A percentile compares a stretch with the other conserved stretches of the same genome.
Conservation (phyloP, 2,113 vertebrate species). For the Natator depressus region DNA sequence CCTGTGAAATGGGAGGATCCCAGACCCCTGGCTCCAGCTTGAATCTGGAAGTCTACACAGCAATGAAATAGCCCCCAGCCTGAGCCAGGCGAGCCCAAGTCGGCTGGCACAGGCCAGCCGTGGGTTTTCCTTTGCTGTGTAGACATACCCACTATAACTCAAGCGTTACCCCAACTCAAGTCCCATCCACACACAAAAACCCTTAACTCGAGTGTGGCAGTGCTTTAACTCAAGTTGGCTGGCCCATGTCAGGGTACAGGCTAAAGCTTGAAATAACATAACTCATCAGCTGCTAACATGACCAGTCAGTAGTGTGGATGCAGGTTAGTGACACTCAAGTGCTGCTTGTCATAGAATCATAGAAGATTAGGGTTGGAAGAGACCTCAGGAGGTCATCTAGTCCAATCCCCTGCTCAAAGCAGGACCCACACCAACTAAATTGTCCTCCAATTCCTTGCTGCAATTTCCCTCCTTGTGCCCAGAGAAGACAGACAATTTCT, state of each 20-base stretch:
- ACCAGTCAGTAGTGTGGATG: neutral
- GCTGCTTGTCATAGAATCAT: neutral
- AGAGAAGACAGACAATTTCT: neutral
- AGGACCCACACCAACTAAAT: too few species aligned
- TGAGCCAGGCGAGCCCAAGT: too few species aligned
- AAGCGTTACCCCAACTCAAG: slow-evolving; percentile 58
- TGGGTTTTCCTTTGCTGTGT: too few species aligned
- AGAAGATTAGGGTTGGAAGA: too few species aligned
- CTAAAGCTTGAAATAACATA: neutral
- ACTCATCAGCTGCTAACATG: accelerated
- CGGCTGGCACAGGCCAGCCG: too few species aligned
- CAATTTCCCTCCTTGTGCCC: neutral
- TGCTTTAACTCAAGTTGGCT: neutral
- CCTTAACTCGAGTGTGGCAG: neutral
- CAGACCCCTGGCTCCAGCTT: too few species aligned
- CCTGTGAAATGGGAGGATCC: too few species aligned
- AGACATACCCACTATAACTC: neutral
- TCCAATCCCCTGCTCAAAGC: too few species aligned
- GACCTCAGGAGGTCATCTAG: too few species aligned
- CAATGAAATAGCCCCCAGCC: too few species aligned
- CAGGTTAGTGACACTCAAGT: neutral
- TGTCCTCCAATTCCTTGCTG: neutral
- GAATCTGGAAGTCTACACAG: too few species aligned
- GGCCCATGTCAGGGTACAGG: neutral
- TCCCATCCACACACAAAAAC: slow-evolving; percentile 13